Conservation (phyloP, 2,888 invertebrate genomes). For the Chrysopilus asiliformis region DNA sequence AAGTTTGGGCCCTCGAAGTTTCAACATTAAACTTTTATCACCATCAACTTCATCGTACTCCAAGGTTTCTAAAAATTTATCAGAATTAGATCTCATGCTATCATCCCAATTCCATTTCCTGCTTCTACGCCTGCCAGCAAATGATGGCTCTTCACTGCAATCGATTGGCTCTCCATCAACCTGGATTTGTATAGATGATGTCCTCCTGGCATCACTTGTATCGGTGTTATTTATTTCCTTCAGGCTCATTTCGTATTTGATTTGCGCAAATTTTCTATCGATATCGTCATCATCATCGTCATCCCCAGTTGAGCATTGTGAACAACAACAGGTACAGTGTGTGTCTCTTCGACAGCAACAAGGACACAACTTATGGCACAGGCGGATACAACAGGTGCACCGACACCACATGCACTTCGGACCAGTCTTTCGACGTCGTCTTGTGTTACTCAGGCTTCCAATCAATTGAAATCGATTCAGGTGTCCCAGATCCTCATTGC, state of each 20-base stretch:
- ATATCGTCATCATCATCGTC: slow-evolving; percentile 22
- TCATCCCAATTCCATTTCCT: slow-evolving; percentile 32
- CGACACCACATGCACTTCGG: slow-evolving; percentile 15
- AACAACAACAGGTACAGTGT: slow-evolving; percentile 18
- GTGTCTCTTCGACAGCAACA: slow-evolving; percentile 16
- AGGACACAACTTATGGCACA: slow-evolving; percentile 13
- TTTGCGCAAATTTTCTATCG: slow-evolving; percentile 30
- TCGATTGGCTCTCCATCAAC: neutral
- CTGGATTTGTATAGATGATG: neutral
- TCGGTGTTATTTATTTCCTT: slow-evolving; percentile 16
- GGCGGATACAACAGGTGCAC: slow-evolving; percentile 11
- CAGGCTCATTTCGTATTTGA: slow-evolving; percentile 25
- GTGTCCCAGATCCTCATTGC: slow-evolving; percentile 8
- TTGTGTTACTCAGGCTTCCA: slow-evolving; percentile 8
- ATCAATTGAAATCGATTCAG: slow-evolving; percentile 7
- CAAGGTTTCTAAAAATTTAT: slow-evolving; percentile 32
- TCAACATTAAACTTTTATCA: slow-evolving; percentile 9
- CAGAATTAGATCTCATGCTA: slow-evolving; percentile 33
- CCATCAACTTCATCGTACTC: slow-evolving; percentile 23
- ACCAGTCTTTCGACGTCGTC: slow-evolving; percentile 5
- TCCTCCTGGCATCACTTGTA: neutral
- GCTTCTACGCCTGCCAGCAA: neutral
- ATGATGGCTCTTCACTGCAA: neutral
- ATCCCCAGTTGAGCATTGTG: neutral
- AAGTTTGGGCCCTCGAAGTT: slow-evolving; percentile 10